Evolutionary conservation across 64 coral and sea anemone genomes (phyloP).

Genomic region (Anthopleura sola): DNA sequence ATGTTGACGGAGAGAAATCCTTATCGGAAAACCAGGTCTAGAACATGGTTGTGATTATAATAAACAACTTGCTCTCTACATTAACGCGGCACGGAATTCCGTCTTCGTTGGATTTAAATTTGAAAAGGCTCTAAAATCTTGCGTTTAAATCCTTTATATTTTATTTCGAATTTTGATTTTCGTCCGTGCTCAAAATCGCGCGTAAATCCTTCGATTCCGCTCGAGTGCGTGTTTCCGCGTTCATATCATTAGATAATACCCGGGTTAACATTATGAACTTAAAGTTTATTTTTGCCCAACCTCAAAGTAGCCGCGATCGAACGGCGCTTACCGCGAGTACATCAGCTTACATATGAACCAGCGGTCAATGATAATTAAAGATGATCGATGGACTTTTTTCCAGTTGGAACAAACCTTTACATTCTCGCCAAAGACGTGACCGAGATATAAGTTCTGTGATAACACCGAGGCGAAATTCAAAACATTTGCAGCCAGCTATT

Average conservation of each 20-base stretch:
- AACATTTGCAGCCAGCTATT: no score
- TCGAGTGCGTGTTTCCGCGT: neutral
- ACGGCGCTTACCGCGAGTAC: neutral
- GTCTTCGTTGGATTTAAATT: neutral
- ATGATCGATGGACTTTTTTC: neutral
- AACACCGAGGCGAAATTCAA: no score
- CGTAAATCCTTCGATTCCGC: neutral
- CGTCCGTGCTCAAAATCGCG: neutral
- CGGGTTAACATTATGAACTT: neutral
- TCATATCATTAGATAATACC: neutral
- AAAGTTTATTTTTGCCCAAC: neutral
- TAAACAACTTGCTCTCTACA: neutral
- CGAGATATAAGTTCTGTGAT: no score
- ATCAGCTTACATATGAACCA: no score
- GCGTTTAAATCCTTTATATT: neutral
- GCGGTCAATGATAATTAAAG: neutral
- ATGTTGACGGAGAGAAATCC: neutral
- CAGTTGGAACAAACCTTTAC: no score
- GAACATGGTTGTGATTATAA: neutral
- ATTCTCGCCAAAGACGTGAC: no score
- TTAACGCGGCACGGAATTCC: neutral
- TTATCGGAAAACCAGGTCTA: neutral
- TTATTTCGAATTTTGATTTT: neutral
- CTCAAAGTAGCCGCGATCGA: conserved; percentile 3
- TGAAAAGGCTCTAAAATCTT: neutral